Evolutionary conservation across 2,888 invertebrate species (phyloP).

Genomic region (Drosophila dives): DNA sequence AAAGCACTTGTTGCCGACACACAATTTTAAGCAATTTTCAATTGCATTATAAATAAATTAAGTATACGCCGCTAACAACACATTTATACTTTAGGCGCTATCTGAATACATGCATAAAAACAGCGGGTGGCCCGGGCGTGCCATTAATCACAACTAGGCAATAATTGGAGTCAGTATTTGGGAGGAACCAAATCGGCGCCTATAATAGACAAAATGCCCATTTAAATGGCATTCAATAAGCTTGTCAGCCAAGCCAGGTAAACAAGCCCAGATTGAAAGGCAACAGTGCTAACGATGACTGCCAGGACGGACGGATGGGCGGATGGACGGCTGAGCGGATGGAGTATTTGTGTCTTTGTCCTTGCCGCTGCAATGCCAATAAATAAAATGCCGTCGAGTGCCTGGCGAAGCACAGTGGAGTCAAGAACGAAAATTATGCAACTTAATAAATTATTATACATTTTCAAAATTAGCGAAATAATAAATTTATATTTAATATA

Average conservation of each 20-base stretch:
- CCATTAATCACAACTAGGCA: constrained; percentile 63
- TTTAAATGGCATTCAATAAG: constrained; percentile 63
- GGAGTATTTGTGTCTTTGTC: background rate
- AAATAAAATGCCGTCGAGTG: constrained; percentile 54
- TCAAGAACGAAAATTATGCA: background rate
- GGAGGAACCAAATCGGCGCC: constrained; percentile 44
- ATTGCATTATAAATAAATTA: constrained; percentile 53
- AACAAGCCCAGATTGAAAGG: constrained; percentile 37
- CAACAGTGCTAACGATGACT: constrained; percentile 22
- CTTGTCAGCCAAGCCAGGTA: constrained; percentile 24
- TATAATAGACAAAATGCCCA: constrained; percentile 68
- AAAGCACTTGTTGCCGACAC: constrained; percentile 51
- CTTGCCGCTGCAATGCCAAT: constrained; percentile 48
- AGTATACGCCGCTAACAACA: constrained; percentile 41
- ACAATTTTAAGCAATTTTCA: constrained; percentile 20
- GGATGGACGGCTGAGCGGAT: background rate
- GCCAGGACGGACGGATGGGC: background rate
- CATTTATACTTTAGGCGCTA: constrained; percentile 15
- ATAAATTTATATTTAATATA: background rate
- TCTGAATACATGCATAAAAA: constrained; percentile 7
- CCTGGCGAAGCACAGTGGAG: constrained; percentile 13
- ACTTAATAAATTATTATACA: background rate
- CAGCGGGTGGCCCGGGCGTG: constrained; percentile 20
- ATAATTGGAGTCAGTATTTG: background rate
- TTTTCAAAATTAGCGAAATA: background rate